phyloP scores from a whole-genome alignment of 2,888 invertebrate genomes.

The Andrena flavipes region DNA sequence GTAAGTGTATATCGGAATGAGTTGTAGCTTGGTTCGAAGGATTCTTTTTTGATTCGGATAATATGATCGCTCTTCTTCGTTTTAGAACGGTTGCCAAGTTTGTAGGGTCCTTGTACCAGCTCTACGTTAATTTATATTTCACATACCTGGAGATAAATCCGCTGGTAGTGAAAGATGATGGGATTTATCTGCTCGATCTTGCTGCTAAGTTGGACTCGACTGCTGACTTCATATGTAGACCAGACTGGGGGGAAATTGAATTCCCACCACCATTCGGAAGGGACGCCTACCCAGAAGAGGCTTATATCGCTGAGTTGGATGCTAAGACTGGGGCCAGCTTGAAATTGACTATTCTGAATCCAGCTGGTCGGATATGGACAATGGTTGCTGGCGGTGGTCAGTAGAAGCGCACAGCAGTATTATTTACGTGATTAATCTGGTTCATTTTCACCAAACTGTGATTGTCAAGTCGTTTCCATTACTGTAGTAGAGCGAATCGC shows the following conservation, averaged over 20 bases:
- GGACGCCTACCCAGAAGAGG: constrained; percentile 98
- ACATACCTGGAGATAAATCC: constrained; percentile 99
- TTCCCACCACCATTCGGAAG: constrained; percentile 99
- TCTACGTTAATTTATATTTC: constrained; percentile 97
- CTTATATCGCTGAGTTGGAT: constrained; percentile 99
- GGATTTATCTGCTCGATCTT: constrained; percentile 96
- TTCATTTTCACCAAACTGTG: constrained; percentile 60
- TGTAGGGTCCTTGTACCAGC: constrained; percentile 92
- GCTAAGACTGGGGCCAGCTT: constrained; percentile 99
- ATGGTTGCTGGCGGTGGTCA: constrained; percentile 99
- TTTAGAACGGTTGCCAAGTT: constrained; percentile 93
- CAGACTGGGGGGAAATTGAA: constrained; percentile 97
- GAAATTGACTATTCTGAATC: constrained; percentile 98
- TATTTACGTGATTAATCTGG: constrained; percentile 62
- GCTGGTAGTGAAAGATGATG: constrained; percentile 92
- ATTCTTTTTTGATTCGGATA: background rate
- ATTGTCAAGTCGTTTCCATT: constrained; percentile 56
- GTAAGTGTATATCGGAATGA: constrained; percentile 82
- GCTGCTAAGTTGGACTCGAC: constrained; percentile 99
- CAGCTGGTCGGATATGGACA: constrained; percentile 98
- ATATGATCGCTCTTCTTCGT: background rate
- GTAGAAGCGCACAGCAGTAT: constrained; percentile 60
- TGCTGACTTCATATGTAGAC: constrained; percentile 98
- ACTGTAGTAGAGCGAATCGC: background rate
- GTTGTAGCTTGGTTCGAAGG: background rate